Evolutionary conservation across 1,140 invertebrate genomes (phyloP), one percentile per base, ranked within the genome.

Genomic region (Brachionus angularis): DNA sequence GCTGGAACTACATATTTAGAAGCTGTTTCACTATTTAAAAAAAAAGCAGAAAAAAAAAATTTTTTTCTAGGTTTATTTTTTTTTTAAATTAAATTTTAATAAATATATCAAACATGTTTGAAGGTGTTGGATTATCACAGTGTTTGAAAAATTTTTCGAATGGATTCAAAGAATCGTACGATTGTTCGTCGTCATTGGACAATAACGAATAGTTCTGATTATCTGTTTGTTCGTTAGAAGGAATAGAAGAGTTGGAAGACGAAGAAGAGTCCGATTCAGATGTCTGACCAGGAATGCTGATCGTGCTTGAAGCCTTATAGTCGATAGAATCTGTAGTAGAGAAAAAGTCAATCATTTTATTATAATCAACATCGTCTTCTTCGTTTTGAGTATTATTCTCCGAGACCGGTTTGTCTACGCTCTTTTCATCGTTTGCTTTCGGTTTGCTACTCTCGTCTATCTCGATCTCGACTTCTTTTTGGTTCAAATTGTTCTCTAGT

Each of bases 1-100:
- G 62, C 62, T 18, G 62, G 62, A 10, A 67, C 10, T 3, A 67
- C 62, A 29, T 67, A 67, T 36, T 67, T 67, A 18, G 62, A 67
- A 0, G 62, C 62, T 23, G 47, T 34, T 67, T 67, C 62, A 47
- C 62, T 67, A 47, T 39, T 0, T 33, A 31, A 33, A 31, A 55
- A 50, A n/a, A n/a, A n/a, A n/a, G n/a, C n/a, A n/a, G n/a, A n/a
- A n/a, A n/a, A n/a, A n/a, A n/a, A n/a, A n/a, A n/a, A n/a, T n/a
- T n/a, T n/a, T n/a, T n/a, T n/a, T 27, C 27, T 21, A 50, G 8
- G 14, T 50, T 3, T 2, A 25, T 50, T 1, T 5, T 23, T 25
- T 25, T 27, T 1, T 50, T 47, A 47, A 18, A 47, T 16, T 47
- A 7, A 47, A 47, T 47, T 18, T 47, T 18, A 5, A 47, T 7